Evolutionary conservation across 2,113 vertebrate genomes (phyloP).

Genomic region (Macroglossus sobrinus): DNA sequence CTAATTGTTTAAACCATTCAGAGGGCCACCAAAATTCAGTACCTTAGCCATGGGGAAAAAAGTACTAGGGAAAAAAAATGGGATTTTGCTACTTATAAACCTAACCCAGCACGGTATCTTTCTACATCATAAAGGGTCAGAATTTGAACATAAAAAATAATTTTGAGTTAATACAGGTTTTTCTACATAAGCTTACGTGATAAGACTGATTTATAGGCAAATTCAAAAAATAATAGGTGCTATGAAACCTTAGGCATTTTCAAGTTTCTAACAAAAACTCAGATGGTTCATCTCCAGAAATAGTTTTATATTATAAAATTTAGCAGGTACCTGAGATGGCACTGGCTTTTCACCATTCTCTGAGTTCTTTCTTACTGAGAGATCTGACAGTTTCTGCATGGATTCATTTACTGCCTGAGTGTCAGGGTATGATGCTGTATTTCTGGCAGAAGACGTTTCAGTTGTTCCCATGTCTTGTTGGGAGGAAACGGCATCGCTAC

Average conservation of each 20-base stretch:
- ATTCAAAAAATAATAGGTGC: neutral
- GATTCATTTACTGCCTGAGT: slow-evolving; percentile 88
- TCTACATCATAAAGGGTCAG: neutral
- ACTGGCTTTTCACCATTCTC: slow-evolving; percentile 65
- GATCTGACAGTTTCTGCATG: slow-evolving; percentile 83
- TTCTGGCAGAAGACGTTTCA: slow-evolving; percentile 72
- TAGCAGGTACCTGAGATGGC: slow-evolving; percentile 76
- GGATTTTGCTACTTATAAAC: neutral
- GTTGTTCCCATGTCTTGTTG: neutral
- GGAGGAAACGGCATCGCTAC: slow-evolving; percentile 10
- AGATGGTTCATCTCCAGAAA: neutral
- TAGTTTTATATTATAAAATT: neutral
- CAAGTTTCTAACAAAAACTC: neutral
- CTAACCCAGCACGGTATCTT: neutral
- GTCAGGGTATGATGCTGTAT: slow-evolving; percentile 78
- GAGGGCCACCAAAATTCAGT: neutral
- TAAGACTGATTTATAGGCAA: neutral
- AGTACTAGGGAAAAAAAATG: neutral
- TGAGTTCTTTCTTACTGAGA: slow-evolving; percentile 75
- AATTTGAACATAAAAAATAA: neutral
- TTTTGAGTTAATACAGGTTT: slow-evolving; percentile 21
- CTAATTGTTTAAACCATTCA: neutral
- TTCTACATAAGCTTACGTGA: neutral
- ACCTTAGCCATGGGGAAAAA: neutral
- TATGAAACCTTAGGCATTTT: slow-evolving; percentile 1